A percentile compares a stretch with the other conserved stretches of the same genome.
Evolutionary conservation across 2,797 vertebrate genomes (phyloP).

Genomic region (Tympanoctomys barrerae): DNA sequence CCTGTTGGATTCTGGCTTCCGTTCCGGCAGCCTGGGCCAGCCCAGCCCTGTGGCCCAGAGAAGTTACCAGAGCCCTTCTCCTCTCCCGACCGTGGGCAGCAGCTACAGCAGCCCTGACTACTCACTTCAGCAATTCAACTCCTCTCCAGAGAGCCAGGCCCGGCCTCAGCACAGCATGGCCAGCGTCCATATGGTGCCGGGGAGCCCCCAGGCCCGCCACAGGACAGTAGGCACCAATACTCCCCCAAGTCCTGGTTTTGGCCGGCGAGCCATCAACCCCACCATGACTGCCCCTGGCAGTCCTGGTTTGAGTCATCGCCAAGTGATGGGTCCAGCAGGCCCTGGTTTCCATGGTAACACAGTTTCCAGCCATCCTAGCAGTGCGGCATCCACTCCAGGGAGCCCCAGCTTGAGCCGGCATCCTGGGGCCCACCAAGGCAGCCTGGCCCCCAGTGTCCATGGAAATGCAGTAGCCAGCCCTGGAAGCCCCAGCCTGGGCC

Average conservation of each 20-base stretch:
- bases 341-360: conserved; percentile 83
- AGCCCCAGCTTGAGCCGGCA: conserved; percentile 93
- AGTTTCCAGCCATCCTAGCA: conserved; percentile 86
- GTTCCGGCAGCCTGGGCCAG: conserved; percentile 88
- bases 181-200: conserved; percentile 86
- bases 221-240: conserved; percentile 98
- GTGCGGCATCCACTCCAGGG: conserved; percentile 78
- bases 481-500: conserved; percentile 87
- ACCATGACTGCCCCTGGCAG: conserved; percentile 84
- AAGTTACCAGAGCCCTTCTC: conserved; percentile 88
- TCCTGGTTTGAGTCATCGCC: conserved; percentile 86
- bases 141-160: conserved; percentile 77
- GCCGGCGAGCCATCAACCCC: conserved; percentile 87
- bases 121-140: conserved; percentile 69
- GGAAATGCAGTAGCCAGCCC: conserved; percentile 82
- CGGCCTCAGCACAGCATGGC: conserved; percentile 87
- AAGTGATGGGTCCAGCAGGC: conserved; percentile 80
- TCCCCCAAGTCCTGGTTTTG: conserved; percentile 88
- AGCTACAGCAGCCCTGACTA: conserved; percentile 87
- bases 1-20: conserved; percentile 91
- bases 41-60: conserved; percentile 88
- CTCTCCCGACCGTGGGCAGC: conserved; percentile 77
- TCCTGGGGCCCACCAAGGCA: conserved; percentile 67
- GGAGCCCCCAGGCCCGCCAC: conserved; percentile 94
- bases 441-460: conserved; percentile 84